phyloP scores from a whole-genome alignment of 2,797 vertebrate genomes.

The Rhabdomys pumilio region DNA sequence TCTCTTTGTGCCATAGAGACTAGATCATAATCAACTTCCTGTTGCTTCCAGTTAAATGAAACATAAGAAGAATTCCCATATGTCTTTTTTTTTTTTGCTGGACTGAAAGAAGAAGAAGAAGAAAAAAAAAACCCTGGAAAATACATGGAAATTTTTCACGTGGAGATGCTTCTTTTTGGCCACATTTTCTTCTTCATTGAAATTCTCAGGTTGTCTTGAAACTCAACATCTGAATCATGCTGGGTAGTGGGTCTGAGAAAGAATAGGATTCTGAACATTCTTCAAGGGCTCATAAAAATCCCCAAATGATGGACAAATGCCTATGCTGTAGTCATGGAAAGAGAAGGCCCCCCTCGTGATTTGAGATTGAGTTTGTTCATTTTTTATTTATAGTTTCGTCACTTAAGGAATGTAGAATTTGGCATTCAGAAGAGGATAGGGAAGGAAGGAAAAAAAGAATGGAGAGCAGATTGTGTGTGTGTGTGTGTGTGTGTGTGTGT shows the following conservation, averaged over 20 bases:
- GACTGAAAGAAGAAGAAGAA: background rate
- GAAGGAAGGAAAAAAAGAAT: constrained; percentile 13
- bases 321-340: constrained; percentile 77
- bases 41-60: constrained; percentile 52
- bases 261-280: constrained; percentile 78
- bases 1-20: constrained; percentile 19
- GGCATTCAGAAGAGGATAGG: constrained; percentile 45
- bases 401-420: constrained; percentile 77
- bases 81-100: background rate
- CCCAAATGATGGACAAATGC: constrained; percentile 71
- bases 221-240: background rate
- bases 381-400: constrained; percentile 68
- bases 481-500: background rate
- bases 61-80: background rate
- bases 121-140: background rate
- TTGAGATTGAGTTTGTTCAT: constrained; percentile 60
- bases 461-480: constrained; percentile 1
- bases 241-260: constrained; percentile 58
- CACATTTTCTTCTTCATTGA: constrained; percentile 34
- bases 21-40: constrained; percentile 57
- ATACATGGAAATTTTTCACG: constrained; percentile 18
- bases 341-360: constrained; percentile 72
- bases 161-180: background rate
- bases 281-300: constrained; percentile 74
- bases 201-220: constrained; percentile 58